Percentiles rank a stretch among this genome's conserved stretches.
Conservation (phyloP, 2,113 vertebrate species). For the Lagopus leucura region DNA sequence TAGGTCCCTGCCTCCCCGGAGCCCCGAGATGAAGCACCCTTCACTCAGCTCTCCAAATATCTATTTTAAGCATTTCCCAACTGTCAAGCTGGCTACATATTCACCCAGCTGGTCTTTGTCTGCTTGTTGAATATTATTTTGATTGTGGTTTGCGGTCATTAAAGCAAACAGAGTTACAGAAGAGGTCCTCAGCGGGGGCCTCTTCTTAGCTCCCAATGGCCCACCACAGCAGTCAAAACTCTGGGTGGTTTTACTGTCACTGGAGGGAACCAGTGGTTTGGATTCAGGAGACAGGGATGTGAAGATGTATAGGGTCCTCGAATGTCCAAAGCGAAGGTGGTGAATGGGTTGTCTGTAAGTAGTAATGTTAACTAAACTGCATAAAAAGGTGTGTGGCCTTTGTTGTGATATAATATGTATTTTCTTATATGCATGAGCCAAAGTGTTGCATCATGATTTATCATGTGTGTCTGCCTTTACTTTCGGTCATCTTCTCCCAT, state of each 20-base stretch:
- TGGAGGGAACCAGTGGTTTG: conserved; percentile 67
- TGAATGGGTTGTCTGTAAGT: conserved; percentile 83
- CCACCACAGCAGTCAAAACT: conserved; percentile 52
- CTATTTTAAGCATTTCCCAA: conserved; percentile 72
- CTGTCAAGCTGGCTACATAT: conserved; percentile 59
- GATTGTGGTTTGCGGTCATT: conserved; percentile 67
- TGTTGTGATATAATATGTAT: conserved; percentile 85
- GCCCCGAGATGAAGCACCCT: conserved; percentile 70
- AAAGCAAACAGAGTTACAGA: conserved; percentile 54
- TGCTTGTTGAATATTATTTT: conserved; percentile 64
- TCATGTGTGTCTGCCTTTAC: conserved; percentile 79
- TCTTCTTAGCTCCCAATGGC: conserved; percentile 59
- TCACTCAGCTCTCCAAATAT: conserved; percentile 64
- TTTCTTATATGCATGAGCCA: conserved; percentile 89
- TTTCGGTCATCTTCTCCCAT: conserved; percentile 79
- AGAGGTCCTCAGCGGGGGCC: conserved; percentile 41
- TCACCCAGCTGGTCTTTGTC: conserved; percentile 65
- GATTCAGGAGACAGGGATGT: conserved; percentile 75
- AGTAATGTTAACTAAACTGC: conserved; percentile 82
- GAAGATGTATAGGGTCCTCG: conserved; percentile 67
- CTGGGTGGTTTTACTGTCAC: conserved; percentile 57
- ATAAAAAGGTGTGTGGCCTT: conserved; percentile 85
- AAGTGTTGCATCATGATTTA: conserved; percentile 82
- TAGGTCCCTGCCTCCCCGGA: conserved; percentile 47
- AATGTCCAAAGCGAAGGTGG: conserved; percentile 75